Evolutionary conservation across 2,888 invertebrate genomes (phyloP).

Genomic region (Hypercompe scribonia): DNA sequence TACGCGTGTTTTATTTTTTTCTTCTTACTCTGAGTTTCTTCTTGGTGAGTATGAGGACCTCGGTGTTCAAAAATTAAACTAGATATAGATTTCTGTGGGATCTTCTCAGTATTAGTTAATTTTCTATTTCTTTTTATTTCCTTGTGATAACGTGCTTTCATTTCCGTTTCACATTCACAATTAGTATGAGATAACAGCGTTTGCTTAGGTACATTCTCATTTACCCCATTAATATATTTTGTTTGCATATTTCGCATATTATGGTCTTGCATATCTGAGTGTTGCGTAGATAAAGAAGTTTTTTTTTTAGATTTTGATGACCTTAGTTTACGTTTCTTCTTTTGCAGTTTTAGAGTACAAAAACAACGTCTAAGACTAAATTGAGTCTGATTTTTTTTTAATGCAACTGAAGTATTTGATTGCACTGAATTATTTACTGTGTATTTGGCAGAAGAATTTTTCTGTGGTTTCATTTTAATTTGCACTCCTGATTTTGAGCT

Average conservation of each 20-base stretch:
- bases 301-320: conserved; percentile 31
- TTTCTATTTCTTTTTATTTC: conserved; percentile 4
- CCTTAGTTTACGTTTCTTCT: conserved; percentile 29
- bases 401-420: conserved; percentile 26
- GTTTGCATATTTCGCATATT: conserved; percentile 3
- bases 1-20: not conserved
- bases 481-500: conserved; percentile 14
- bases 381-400: conserved; percentile 24
- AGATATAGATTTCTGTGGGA: not conserved
- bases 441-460: not conserved
- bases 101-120: not conserved
- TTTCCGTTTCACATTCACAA: conserved; percentile 44
- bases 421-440: conserved; percentile 6
- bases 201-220: conserved; percentile 4
- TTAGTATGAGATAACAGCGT: conserved; percentile 31
- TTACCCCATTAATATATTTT: not conserved
- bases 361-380: conserved; percentile 53
- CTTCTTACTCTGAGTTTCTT: conserved; percentile 7
- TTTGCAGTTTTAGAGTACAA: conserved; percentile 55
- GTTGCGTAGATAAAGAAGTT: conserved; percentile 21
- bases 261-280: not conserved
- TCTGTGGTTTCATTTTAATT: conserved; percentile 1
- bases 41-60: not conserved
- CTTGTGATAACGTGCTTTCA: conserved; percentile 22
- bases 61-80: not conserved